Evolutionary conservation across 2,888 invertebrate species (phyloP).

Genomic region (Agriopis aurantiaria): DNA sequence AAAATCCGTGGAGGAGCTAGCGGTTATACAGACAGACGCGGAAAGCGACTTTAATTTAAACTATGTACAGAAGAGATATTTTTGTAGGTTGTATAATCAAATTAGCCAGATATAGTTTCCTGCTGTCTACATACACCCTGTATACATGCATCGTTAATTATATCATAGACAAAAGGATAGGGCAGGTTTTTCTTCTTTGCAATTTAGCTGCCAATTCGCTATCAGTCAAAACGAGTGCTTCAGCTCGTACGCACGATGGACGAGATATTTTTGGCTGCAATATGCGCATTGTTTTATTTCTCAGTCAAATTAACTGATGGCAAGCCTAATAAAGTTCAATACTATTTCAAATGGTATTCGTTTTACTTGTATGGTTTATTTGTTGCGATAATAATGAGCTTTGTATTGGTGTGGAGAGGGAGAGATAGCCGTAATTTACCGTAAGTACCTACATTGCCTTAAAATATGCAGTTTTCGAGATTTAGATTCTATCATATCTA

Average conservation of each 20-base stretch:
- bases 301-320: constrained; percentile 16
- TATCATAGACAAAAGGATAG: no score
- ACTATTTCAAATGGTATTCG: constrained; percentile 20
- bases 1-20: no score
- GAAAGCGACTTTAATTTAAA: no score
- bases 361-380: constrained; percentile 15
- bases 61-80: no score
- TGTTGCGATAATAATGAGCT: constrained; percentile 3
- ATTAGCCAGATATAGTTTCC: no score
- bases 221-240: neutral
- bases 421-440: constrained; percentile 3
- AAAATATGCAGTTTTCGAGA: no score
- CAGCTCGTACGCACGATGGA: constrained; percentile 3
- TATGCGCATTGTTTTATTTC: constrained; percentile 13
- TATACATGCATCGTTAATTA: neutral
- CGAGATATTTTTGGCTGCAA: constrained; percentile 1
- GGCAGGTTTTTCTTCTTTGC: constrained; percentile 6
- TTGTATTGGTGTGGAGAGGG: constrained; percentile 13
- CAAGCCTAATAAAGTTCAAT: constrained; percentile 24
- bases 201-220: neutral
- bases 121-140: neutral
- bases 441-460: neutral
- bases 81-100: no score
- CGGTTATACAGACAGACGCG: no score
- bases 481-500: no score